Evolutionary conservation across 1,140 invertebrate genomes (phyloP).

Genomic region (Chymomyza costata): DNA sequence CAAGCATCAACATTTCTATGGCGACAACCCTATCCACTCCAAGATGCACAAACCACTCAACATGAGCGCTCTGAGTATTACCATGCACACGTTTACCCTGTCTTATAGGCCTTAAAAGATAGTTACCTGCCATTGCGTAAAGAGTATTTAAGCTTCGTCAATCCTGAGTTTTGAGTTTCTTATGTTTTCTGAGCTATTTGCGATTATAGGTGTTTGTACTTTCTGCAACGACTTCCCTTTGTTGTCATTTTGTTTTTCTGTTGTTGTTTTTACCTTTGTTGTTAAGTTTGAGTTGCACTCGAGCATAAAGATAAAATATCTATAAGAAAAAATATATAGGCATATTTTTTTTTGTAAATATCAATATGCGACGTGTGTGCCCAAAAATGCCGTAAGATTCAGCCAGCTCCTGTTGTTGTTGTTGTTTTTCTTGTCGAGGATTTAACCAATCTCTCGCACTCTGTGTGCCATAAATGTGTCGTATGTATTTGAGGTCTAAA

Average conservation of each 20-base stretch:
- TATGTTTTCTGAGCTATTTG: slow-evolving; percentile 4
- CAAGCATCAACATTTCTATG: no score
- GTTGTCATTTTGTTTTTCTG: neutral
- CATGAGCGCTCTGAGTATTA: no score
- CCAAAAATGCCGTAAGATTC: neutral
- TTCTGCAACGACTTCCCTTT: neutral
- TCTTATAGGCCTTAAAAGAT: no score
- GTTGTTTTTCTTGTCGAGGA: neutral
- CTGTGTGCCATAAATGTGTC: neutral
- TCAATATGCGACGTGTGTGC: slow-evolving; percentile 16
- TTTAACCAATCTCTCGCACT: no score
- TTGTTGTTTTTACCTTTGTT: no score
- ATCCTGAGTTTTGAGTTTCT: slow-evolving; percentile 18
- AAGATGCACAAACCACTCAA: no score
- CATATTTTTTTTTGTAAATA: slow-evolving; percentile 20
- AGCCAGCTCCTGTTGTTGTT: neutral
- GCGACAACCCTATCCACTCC: no score
- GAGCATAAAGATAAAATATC: slow-evolving; percentile 39
- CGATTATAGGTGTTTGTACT: slow-evolving; percentile 1
- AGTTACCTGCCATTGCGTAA: no score
- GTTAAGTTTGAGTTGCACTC: slow-evolving; percentile 20
- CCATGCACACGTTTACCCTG: no score
- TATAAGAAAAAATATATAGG: slow-evolving; percentile 7
- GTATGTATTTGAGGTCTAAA: neutral
- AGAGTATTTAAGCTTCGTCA: no score